phyloP scores from a whole-genome alignment of 2,797 vertebrate genomes.

The Spatula versicolor region DNA sequence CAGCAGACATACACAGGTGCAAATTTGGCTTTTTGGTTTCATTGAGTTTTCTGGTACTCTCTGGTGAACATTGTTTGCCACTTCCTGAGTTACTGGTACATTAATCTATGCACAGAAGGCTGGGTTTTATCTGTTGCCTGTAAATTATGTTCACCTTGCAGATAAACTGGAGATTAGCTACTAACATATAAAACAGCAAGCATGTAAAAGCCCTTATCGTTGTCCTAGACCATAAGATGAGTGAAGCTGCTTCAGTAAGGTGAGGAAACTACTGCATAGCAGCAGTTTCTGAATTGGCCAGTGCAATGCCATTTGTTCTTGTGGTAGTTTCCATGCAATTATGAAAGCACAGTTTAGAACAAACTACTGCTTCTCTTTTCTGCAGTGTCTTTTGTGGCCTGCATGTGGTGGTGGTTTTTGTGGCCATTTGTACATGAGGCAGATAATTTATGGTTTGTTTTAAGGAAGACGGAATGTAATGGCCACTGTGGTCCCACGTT shows the following conservation, averaged over 20 bases:
- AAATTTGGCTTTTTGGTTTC: not conserved
- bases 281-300: not conserved
- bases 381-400: not conserved
- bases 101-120: not conserved
- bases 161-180: not conserved
- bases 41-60: not conserved
- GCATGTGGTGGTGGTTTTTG: not conserved
- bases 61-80: not conserved
- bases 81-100: not conserved
- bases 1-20: rapidly evolving
- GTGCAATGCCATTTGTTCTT: not conserved
- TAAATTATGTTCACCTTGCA: not conserved
- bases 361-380: not conserved
- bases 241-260: not conserved
- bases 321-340: not conserved
- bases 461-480: not conserved
- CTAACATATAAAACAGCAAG: rapidly evolving
- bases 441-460: not conserved
- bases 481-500: not conserved
- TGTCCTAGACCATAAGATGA: not conserved
- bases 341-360: not conserved
- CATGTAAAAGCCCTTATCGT: not conserved
- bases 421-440: not conserved
- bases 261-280: not conserved
- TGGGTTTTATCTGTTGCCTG: not conserved